These are phyloP conservation scores for Epinephelus coioides DNA, from an alignment of 2,797 vertebrate species.

Conservation along the genomic window DNA sequence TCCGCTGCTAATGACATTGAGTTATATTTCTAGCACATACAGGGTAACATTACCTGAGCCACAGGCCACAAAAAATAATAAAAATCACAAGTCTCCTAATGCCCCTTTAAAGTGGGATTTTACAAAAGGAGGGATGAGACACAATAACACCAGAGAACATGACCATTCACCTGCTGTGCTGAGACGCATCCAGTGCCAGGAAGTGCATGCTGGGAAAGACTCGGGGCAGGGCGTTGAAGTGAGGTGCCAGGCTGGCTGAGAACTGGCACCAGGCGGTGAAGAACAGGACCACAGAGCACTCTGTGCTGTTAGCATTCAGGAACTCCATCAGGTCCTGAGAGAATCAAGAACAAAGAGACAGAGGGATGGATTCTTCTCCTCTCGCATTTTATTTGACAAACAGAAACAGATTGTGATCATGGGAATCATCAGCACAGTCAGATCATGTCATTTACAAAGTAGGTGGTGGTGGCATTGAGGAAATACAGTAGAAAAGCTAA, in stretches of 20 bases:
- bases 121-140: background rate
- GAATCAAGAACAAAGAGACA: background rate
- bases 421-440: background rate
- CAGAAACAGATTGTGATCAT: background rate
- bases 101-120: background rate
- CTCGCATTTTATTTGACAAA: background rate
- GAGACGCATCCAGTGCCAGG: slow-evolving; percentile 95
- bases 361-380: background rate
- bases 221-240: slow-evolving; percentile 95
- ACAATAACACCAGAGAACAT: background rate
- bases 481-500: background rate
- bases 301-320: slow-evolving; percentile 92
- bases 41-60: background rate
- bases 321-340: slow-evolving; percentile 96
- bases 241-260: slow-evolving; percentile 93
- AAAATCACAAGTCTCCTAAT: background rate
- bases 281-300: slow-evolving; percentile 96
- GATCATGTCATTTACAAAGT: background rate
- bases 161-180: slow-evolving; percentile 93
- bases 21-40: background rate
- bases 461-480: too few species aligned
- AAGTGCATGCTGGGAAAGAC: slow-evolving; percentile 95
- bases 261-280: slow-evolving; percentile 97
- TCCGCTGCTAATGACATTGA: background rate
- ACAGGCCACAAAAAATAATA: background rate